These are phyloP conservation scores for Syrphus vitripennis DNA, from an alignment of 2,888 invertebrate genomes.

Conservation along the genomic window DNA sequence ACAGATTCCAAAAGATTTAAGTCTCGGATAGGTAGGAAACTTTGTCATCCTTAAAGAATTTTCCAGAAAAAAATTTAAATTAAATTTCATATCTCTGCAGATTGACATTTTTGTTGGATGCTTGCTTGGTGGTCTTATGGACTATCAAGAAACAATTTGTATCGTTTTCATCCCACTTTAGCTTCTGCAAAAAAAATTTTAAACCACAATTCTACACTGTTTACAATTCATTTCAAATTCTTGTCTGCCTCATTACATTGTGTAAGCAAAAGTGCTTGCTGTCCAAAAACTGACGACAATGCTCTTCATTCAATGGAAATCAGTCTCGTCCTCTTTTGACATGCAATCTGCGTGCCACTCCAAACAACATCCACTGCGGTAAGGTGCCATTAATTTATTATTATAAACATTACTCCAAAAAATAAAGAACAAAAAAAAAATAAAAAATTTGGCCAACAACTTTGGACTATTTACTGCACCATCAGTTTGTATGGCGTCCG, in stretches of 20 bases:
- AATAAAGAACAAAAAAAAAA: not conserved
- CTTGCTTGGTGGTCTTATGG: not conserved
- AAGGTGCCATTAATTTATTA: constrained; percentile 64
- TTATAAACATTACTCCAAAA: constrained; percentile 49
- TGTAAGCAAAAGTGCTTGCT: not conserved
- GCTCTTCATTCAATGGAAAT: not conserved
- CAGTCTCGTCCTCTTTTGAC: not conserved
- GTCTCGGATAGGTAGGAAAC: too few relatives aligned
- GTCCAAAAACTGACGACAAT: constrained; percentile 5
- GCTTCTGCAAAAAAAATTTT: not conserved
- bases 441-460: constrained; percentile 14
- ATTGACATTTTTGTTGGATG: not conserved
- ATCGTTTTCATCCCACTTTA: not conserved
- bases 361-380: constrained; percentile 32
- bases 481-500: not conserved
- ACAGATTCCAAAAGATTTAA: too few relatives aligned
- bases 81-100: not conserved
- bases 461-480: constrained; percentile 55
- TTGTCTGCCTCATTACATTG: constrained; percentile 8
- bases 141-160: not conserved
- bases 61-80: too few relatives aligned
- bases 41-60: too few relatives aligned
- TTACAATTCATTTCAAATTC: constrained; percentile 27
- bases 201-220: constrained; percentile 20
- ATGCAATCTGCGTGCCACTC: constrained; percentile 35